Evolutionary conservation across 2,113 vertebrate genomes (phyloP), one percentile per base, ranked within the genome.

Genomic region (Rhipidura dahli): DNA sequence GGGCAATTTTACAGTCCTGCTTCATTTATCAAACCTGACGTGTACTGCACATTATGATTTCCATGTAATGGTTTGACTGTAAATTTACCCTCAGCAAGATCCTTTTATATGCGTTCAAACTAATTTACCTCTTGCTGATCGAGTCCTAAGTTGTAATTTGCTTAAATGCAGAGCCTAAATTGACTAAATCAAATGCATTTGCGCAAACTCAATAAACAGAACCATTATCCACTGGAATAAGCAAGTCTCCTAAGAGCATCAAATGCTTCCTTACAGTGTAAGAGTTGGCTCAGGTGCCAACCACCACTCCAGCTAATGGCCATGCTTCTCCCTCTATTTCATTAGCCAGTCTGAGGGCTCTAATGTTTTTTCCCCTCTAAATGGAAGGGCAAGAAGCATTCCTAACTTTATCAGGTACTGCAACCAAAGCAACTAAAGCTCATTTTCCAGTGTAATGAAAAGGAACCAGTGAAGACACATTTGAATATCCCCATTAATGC

Each of bases 171-270:
- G 86, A 76, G 71, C 71, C 91, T 78, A 94, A 97, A 96, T 94
- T 95, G 95, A 96, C 89, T 93, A 89, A 94, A 92, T 95, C 79
- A 97, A 95, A 93, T 92, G 70, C 70, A 90, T 96, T 96, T 97
- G 94, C 66, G 57, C 94, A 97, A 94, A 87, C 94, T 84, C 97
- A 94, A 90, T 94, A 94, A 97, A 94, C 75, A 83, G 79, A 92
- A 61, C 91, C 94, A 97, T 96, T 97, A 80, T 40, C 94, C 72
- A 65, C 66, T 35, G 88, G 90, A 96, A 76, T 77, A 87, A 93
- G 78, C 63, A 51, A 92, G 26, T 93, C 87, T 93, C 90, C 59
- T 95, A 92, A 92, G 76, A 94, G 94, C 89, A 94, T 72, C 69
- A 94, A 96, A 93, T 66, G 73, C 64, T 69, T 85, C 21, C 79